Conservation (phyloP, 2,113 vertebrate genomes). For the Cricetomys ansorgei region DNA sequence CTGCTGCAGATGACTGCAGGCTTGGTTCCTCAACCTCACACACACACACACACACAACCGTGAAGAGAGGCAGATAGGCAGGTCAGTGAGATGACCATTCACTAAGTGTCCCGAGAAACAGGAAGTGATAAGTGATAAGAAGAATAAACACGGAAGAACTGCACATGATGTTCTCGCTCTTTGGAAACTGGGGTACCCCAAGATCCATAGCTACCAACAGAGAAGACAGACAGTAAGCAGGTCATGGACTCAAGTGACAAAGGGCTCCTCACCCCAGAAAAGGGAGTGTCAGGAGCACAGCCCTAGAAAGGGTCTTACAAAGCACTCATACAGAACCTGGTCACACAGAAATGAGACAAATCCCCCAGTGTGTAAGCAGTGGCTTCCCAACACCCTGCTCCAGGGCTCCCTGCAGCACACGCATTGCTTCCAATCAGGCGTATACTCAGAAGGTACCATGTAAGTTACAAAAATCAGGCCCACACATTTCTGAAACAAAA, state of each 20-base stretch:
- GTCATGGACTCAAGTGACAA: neutral
- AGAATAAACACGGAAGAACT: neutral
- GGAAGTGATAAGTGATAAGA: no score
- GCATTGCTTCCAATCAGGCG: neutral
- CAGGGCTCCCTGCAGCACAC: neutral
- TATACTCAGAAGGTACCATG: neutral
- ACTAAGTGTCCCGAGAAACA: neutral
- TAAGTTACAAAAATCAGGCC: neutral
- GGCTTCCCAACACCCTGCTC: rapidly evolving
- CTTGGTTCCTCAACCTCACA: neutral
- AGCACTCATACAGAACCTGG: neutral
- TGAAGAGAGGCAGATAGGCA: neutral
- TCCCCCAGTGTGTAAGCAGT: neutral
- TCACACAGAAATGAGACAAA: neutral
- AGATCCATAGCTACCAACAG: neutral
- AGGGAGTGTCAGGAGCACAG: neutral
- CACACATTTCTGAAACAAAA: neutral
- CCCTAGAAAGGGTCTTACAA: neutral
- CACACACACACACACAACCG: neutral
- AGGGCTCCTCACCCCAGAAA: neutral
- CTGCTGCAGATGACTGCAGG: no score
- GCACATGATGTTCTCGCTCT: neutral
- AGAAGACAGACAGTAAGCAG: neutral
- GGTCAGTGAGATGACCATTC: neutral
- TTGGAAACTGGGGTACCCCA: neutral